phyloP scores from a whole-genome alignment of 2,797 vertebrate species.

The Anguilla megastoma region DNA sequence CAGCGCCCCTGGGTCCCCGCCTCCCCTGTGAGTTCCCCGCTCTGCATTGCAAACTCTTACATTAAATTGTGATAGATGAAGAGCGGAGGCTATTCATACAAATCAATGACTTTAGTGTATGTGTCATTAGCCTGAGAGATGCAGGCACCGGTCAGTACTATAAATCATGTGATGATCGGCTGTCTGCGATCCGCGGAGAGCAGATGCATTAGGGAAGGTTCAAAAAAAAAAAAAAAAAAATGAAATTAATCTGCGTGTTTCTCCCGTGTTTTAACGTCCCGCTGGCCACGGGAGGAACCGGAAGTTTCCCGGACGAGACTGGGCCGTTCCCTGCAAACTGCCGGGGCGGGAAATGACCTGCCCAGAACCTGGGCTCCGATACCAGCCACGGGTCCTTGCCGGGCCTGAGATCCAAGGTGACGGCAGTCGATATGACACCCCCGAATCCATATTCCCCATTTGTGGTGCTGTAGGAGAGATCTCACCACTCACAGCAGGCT shows the following conservation, averaged over 20 bases:
- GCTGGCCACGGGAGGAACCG: constrained; percentile 71
- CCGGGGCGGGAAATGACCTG: neutral
- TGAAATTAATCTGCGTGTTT: constrained; percentile 82
- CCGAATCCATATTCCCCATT: constrained; percentile 18
- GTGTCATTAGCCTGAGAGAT: constrained; percentile 99
- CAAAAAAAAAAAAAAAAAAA: constrained; percentile 83
- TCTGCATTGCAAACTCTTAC: constrained; percentile 98
- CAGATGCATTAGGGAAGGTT: constrained; percentile 83
- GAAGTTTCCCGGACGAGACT: constrained; percentile 49
- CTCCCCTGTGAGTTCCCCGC: constrained; percentile 78
- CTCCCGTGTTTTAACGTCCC: constrained; percentile 65
- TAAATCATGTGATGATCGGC: constrained; percentile 99
- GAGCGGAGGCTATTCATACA: constrained; percentile 99
- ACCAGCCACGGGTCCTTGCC: constrained; percentile 69
- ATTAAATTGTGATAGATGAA: constrained; percentile 99
- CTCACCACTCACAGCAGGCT: constrained; percentile 3
- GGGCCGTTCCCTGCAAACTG: constrained; percentile 40
- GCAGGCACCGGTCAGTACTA: constrained; percentile 98
- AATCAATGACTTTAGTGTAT: constrained; percentile 99
- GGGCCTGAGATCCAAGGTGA: constrained; percentile 68
- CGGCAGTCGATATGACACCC: constrained; percentile 65
- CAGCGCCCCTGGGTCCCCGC: constrained; percentile 73
- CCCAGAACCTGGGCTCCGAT: constrained; percentile 70
- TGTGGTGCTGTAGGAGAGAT: constrained; percentile 36
- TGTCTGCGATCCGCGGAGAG: constrained; percentile 82